Evolutionary conservation across 2,113 vertebrate species (phyloP).

Genomic region (Xerus inauris): DNA sequence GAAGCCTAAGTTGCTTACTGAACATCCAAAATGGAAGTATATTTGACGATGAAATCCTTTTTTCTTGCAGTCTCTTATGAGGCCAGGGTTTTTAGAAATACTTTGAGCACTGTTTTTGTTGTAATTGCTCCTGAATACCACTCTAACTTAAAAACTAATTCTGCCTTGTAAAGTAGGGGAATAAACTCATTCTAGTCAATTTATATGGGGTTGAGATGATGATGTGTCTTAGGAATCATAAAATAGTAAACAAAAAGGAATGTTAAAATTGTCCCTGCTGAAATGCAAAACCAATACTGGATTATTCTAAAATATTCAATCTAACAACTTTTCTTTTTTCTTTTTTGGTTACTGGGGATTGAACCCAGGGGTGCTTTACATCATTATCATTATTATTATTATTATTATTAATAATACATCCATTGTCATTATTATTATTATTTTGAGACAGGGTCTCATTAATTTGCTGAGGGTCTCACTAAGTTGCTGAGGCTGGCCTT

Average conservation of each 20-base stretch:
- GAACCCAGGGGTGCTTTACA: no score
- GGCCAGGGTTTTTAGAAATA: slow-evolving; percentile 15
- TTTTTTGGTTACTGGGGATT: neutral
- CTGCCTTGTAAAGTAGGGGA: neutral
- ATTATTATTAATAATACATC: no score
- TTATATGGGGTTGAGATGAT: neutral
- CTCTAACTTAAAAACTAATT: slow-evolving; percentile 4
- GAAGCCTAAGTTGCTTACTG: neutral
- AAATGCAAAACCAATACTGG: neutral
- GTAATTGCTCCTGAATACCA: neutral
- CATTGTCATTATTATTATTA: no score
- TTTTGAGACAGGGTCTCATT: no score
- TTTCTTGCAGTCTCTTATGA: neutral
- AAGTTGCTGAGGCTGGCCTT: no score
- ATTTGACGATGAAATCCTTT: slow-evolving; percentile 30
- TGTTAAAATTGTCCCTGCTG: neutral
- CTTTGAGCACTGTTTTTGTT: neutral
- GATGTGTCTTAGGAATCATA: neutral
- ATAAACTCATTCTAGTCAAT: neutral
- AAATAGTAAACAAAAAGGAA: slow-evolving; percentile 4
- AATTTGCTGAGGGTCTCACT: no score
- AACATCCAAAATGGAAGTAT: neutral
- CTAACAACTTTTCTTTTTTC: slow-evolving; percentile 24
- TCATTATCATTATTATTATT: no score
- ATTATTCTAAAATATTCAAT: slow-evolving; percentile 48